Base-by-base conservation (phyloP, 1,140 invertebrate genomes). In the Nixonia krombeini region DNA sequence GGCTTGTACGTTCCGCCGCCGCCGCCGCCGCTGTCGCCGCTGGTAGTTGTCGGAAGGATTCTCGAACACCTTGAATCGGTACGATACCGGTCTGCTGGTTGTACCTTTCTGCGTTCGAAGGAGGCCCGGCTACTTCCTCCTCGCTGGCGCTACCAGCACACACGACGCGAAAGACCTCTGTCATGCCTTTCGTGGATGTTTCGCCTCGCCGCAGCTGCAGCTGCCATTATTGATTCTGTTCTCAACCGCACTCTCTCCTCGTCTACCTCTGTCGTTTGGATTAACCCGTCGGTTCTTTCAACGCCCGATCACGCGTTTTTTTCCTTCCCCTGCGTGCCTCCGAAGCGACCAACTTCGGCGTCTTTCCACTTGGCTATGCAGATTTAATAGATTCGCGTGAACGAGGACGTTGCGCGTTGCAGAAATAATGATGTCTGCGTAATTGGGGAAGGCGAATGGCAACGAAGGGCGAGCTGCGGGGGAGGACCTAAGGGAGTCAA, bases 21-120 rank as follows among this genome's bases (percentile, higher is more conserved):
- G 23, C 58, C n/a, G n/a, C n/a, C n/a, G n/a, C n/a, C n/a, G n/a
- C n/a, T n/a, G n/a, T n/a, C n/a, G n/a, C n/a, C n/a, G n/a, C n/a
- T n/a, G n/a, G n/a, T 37, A 25, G 10, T 21, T 13, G 33, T 64
- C 15, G 12, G 15, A 37, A 37, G 35, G 12, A n/a, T n/a, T 37
- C 35, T 37, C 25, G 37, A 10, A 26, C 44, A 29, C 44, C 56
- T 63, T 63, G 45, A 64, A 45, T n/a, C 33, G 55, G 56, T 50
- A 42, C 40, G 29, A 56, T 49, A 67, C 15, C 10, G 38, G 50
- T 62, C 12, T 4, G 12, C 21, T 16, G 12, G 16, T 17, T 37
- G 16, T 37, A 13, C 4, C 12, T 13, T 37, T 37, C 35, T 15
- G 8, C 15, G 35, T 5, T 6, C 5, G 4, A 37, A 37, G 16